These are phyloP conservation scores for Halocaridina rubra DNA, from an alignment of 2,888 invertebrate species.

Conservation along the genomic window DNA sequence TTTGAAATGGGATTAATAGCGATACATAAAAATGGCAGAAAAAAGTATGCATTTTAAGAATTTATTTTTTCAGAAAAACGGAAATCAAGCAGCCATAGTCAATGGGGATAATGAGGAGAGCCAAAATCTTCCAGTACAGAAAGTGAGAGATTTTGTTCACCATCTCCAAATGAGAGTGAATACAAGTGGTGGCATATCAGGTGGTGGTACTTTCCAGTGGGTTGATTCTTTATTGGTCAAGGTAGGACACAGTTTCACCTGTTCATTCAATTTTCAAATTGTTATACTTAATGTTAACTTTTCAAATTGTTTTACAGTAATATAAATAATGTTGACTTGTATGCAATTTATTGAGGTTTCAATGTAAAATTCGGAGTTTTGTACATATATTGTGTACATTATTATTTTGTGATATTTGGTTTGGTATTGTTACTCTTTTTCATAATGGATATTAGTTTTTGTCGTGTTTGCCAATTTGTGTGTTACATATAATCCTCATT, in stretches of 20 bases:
- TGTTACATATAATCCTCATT: too few species aligned
- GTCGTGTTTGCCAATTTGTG: too few species aligned
- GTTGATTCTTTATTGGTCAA: slow-evolving; percentile 88
- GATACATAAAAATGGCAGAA: too few species aligned
- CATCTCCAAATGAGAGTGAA: slow-evolving; percentile 65
- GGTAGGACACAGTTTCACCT: slow-evolving; percentile 68
- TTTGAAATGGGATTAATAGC: too few species aligned
- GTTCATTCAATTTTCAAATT: neutral
- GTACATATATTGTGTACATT: too few species aligned
- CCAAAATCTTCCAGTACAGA: slow-evolving; percentile 6
- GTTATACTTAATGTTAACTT: neutral
- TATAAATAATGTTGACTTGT: too few species aligned
- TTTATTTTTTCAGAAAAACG: slow-evolving; percentile 9
- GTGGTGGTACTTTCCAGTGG: slow-evolving; percentile 88
- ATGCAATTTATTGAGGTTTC: too few species aligned
- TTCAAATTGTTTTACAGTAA: slow-evolving; percentile 80
- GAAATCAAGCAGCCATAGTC: neutral
- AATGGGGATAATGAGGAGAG: neutral
- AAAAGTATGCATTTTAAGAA: too few species aligned
- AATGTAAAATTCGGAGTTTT: too few species aligned
- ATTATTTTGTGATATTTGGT: too few species aligned
- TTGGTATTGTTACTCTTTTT: too few species aligned
- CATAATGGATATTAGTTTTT: too few species aligned
- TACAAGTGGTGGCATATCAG: slow-evolving; percentile 65
- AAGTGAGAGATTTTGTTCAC: slow-evolving; percentile 1